These are phyloP conservation scores for Euzetes globulus DNA, from an alignment of 2,888 invertebrate species.

Conservation along the genomic window DNA sequence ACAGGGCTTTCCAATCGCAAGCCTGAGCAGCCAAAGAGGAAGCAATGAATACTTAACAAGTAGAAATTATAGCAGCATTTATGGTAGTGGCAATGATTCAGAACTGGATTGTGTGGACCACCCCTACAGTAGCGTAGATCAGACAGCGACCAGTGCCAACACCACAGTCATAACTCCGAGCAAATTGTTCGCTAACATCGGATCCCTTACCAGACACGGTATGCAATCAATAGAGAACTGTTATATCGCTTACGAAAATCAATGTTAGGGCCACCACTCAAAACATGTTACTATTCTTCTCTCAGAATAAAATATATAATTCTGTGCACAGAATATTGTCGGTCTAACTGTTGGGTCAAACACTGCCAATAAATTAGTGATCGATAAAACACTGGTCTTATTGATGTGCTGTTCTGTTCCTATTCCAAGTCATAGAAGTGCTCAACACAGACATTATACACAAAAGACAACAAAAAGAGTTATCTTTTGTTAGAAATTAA, in stretches of 20 bases:
- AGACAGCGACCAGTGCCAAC: neutral
- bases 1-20: neutral
- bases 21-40: neutral
- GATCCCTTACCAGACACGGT: slow-evolving; percentile 3
- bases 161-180: slow-evolving; percentile 32
- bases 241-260: neutral
- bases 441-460: too few relatives aligned
- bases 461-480: too few relatives aligned
- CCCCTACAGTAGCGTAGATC: neutral
- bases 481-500: too few relatives aligned
- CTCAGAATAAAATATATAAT: too few relatives aligned
- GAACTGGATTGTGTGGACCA: slow-evolving; percentile 2
- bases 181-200: slow-evolving; percentile 29
- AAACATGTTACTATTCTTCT: neutral
- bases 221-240: neutral
- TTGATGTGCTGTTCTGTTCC: too few relatives aligned
- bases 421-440: too few relatives aligned
- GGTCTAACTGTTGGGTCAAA: too few relatives aligned
- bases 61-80: slow-evolving; percentile 3
- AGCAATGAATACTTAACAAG: slow-evolving; percentile 4
- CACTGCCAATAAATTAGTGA: too few relatives aligned
- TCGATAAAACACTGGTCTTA: too few relatives aligned
- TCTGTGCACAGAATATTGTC: too few relatives aligned
- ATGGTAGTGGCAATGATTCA: neutral
- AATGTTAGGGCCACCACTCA: neutral